Base-by-base conservation (phyloP, 1,140 invertebrate species). In the Cotesia vestalis region DNA sequence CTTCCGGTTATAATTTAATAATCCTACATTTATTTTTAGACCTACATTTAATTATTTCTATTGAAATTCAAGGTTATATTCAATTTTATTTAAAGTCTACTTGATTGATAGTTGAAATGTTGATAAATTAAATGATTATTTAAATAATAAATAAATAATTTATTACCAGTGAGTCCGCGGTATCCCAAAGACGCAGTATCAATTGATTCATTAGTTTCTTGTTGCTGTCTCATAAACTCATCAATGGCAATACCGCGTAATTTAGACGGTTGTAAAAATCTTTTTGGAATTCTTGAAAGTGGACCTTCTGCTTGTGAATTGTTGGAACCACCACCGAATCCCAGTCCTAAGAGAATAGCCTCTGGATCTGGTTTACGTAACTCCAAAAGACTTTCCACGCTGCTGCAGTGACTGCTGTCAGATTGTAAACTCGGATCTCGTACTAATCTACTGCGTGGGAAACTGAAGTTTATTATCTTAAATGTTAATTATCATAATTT, bases 301-400 rank as follows among this genome's bases (percentile, higher is more conserved):
- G 90, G 89, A 9, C 90, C 91, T 60, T 77, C 82, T 4, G 85
- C 81, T 52, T 81, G 80, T 0, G 79, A 79, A 69, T 78, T 80
- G 17, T n/a, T 76, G 0, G 80, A 14, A 46, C 78, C 76, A 40
- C 84, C 83, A 64, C 87, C 85, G 86, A 94, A 92, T n/a, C 91
- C 93, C 63, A 93, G 85, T 57, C 89, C 90, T 20, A 94, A 76
- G 4, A 94, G 82, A 36, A 94, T 89, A 57, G 92, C 91, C 83
- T 94, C 92, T 1, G 93, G 93, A 86, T 94, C 92, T 3, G 92
- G 91, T 78, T 89, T 90, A 67, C 93, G 86, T 6, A 91, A 85
- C 75, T 93, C 93, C 72, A 94, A 80, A 57, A 94, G 87, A 80
- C 92, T 93, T 80, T 94, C 91, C 11, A 94, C 91, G 78, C 92